Percentiles rank a stretch among this genome's conserved stretches.
Conservation (phyloP, 2,888 invertebrate species). For the Catocala nupta region DNA sequence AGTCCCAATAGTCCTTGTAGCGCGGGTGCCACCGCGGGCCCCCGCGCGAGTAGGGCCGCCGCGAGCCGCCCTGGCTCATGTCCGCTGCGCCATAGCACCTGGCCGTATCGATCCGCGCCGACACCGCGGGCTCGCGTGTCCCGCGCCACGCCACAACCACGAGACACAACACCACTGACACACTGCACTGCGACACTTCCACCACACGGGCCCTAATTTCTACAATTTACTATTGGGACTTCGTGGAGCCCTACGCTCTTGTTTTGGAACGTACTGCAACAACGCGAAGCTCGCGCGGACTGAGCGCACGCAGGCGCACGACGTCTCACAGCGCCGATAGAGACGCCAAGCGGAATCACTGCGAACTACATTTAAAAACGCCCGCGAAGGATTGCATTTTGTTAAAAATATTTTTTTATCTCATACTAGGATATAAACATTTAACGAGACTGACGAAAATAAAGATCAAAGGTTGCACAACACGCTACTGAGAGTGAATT, state of each 20-base stretch:
- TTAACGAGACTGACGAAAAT: slow-evolving; percentile 12
- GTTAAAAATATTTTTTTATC: slow-evolving; percentile 24
- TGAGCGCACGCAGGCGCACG: slow-evolving; percentile 69
- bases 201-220: slow-evolving; percentile 40
- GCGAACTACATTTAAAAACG: slow-evolving; percentile 68
- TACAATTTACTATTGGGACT: slow-evolving; percentile 56
- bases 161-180: slow-evolving; percentile 47
- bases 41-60: slow-evolving; percentile 82
- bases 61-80: slow-evolving; percentile 84
- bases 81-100: slow-evolving; percentile 73
- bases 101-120: slow-evolving; percentile 75
- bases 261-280: slow-evolving; percentile 71
- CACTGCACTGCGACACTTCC: slow-evolving; percentile 74
- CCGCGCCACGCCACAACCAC: slow-evolving; percentile 50
- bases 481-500: slow-evolving; percentile 14
- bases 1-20: slow-evolving; percentile 85
- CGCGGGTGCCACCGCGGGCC: slow-evolving; percentile 84
- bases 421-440: slow-evolving; percentile 11
- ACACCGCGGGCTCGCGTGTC: slow-evolving; percentile 56
- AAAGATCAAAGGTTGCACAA: slow-evolving; percentile 17
- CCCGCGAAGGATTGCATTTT: slow-evolving; percentile 70
- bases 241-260: slow-evolving; percentile 63
- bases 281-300: slow-evolving; percentile 75
- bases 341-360: slow-evolving; percentile 60
- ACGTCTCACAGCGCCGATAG: slow-evolving; percentile 56